Base-by-base conservation (phyloP, 2,797 vertebrate species). In the Dendrocincla tyrannina region DNA sequence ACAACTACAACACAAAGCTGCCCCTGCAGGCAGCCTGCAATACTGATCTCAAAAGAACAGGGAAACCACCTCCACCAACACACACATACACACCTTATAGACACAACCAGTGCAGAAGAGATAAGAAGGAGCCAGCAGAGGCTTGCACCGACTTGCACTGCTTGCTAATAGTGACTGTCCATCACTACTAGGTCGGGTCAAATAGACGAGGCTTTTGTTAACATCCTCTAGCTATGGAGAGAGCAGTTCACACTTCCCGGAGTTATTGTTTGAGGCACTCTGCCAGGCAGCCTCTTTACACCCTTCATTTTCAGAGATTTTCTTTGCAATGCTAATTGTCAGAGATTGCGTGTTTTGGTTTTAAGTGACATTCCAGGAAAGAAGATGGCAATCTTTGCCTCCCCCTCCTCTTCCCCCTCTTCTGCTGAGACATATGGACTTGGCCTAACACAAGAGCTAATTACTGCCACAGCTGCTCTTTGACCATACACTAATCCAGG, bases 251-350 rank as follows among this genome's bases (percentile, higher is more conserved):
- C 96, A 94, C 96, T 94, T 97, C 85, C 92, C 67, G 3, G 76
- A 96, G 91, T 96, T 96, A 96, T 73, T 96, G 96, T 97, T 95
- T 86, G 62, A 94, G 92, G 91, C 89, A 59, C 17, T 93, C 87
- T n/a, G 94, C 73, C 91, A 79, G 91, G 93, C 94, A 94, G 91
- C 66, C 89, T 79, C 74, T 97, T 95, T 95, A 93, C 94, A 95
- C 96, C 93, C 89, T 90, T 89, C 88, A 85, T 95, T 94, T 96
- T 90, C 83, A 49, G 88, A 94, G 19, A 84, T 96, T 79, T 96
- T 96, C 94, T 97, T 97, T 96, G 96, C 94, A 97, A 96, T 96
- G 96, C 94, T 96, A 97, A 97, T 96, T 86, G 92, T 56, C 70
- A 91, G 89, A 92, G 95, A 93, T 96, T 95, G 76, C 0, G 1